Base-by-base conservation (phyloP, 53 echinoderm and acorn worm species). In the Holothuria leucospilota region DNA sequence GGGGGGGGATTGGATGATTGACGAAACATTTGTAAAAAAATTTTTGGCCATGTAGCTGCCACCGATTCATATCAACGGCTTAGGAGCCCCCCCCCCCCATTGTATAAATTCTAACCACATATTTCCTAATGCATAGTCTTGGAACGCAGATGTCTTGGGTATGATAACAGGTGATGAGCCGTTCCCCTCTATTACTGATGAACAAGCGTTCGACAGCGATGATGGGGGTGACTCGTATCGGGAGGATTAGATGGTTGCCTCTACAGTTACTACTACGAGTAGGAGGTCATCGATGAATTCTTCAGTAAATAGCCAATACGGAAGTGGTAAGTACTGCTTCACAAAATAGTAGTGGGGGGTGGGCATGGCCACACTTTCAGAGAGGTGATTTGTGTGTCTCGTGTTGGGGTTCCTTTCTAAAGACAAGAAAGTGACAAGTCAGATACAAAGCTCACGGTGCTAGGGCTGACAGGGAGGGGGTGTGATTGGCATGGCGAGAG, bases 381-480 rank as follows among this genome's bases (percentile, higher is more conserved):
- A 62, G 62, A 20, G 23, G 62, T 20, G 4, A 64, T 64, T 64
- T 64, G 65, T 0, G 65, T 64, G 65, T 4, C 65, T 64, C 65
- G 62, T 64, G 15, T 46, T 46, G 11, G 46, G 38, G 51, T 71
- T 71, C 10, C 71, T 71, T 71, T 29, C 38, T 71, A 29, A 2
- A 28, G 70, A 69, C 70, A 69, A 5, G 6, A 69, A 24, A 69
- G 70, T 69, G 70, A 28, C 23, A 6, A 69, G 70, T 28, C 70
- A 69, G 5, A 10, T 15, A 71, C 71, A 71, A 71, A 29, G 39
- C 71, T 71, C 71, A 71, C 71, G 34, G 71, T 71, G 71, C 71
- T 10, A 1, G 38, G 0, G 10, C 38, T 34, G 46, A 46, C 8
- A 2, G 46, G 8, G 11, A 11, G 46, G 16, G 18, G 16, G 71